phyloP scores from a whole-genome alignment of 2,113 vertebrate species.

The Eulemur macaco region DNA sequence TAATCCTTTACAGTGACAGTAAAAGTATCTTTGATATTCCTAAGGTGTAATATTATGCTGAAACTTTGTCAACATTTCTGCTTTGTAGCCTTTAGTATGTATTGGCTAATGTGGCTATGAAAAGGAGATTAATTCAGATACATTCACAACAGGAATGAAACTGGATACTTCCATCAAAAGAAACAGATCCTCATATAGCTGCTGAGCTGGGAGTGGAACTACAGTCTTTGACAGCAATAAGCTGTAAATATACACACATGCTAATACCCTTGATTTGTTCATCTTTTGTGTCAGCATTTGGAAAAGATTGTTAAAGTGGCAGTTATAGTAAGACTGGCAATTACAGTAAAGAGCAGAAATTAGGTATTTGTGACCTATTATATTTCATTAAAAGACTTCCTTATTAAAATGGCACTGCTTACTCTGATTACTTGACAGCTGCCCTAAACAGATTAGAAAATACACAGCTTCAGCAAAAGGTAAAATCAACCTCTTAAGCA shows the following conservation, averaged over 20 bases:
- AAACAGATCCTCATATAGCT: slow-evolving; percentile 60
- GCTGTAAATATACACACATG: slow-evolving; percentile 58
- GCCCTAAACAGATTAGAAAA: slow-evolving; percentile 70
- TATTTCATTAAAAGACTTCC: slow-evolving; percentile 78
- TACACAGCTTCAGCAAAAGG: slow-evolving; percentile 42
- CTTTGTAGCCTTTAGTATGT: slow-evolving; percentile 15
- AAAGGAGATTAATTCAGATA: slow-evolving; percentile 54
- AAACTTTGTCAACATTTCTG: slow-evolving; percentile 57
- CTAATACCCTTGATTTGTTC: slow-evolving; percentile 68
- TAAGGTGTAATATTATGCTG: not conserved
- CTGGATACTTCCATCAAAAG: slow-evolving; percentile 57
- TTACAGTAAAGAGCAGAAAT: slow-evolving; percentile 70
- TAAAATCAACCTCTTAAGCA: slow-evolving; percentile 46
- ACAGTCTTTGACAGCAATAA: slow-evolving; percentile 67
- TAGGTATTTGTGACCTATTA: slow-evolving; percentile 73
- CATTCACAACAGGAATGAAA: slow-evolving; percentile 19
- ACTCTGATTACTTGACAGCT: slow-evolving; percentile 70
- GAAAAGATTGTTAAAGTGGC: slow-evolving; percentile 69
- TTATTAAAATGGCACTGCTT: slow-evolving; percentile 71
- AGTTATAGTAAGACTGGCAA: slow-evolving; percentile 66
- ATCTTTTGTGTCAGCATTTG: slow-evolving; percentile 69
- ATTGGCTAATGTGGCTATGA: slow-evolving; percentile 21
- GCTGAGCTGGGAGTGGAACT: slow-evolving; percentile 37
- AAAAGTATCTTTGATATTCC: slow-evolving; percentile 53
- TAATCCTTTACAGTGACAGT: not conserved